A percentile compares a stretch with the other conserved stretches of the same genome.
Conservation (phyloP, 2,797 vertebrate species). For the Trachops cirrhosus region DNA sequence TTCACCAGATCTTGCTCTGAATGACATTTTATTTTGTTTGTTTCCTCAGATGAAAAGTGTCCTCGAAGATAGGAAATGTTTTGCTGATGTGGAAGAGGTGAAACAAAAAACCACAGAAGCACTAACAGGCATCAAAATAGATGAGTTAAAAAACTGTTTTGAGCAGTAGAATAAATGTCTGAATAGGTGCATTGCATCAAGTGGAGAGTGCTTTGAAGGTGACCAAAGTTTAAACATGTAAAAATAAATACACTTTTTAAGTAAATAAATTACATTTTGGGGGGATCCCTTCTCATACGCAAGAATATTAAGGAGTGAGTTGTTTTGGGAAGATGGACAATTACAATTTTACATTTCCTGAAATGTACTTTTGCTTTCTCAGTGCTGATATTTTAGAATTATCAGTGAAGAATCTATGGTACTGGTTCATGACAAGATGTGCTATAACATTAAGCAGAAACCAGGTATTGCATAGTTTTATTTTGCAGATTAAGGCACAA, state of each 20-base stretch:
- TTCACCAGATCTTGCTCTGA: neutral
- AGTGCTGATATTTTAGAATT: neutral
- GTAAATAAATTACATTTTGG: neutral
- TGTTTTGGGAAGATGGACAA: neutral
- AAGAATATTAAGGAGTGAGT: neutral
- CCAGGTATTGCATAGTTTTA: neutral
- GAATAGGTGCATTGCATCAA: neutral
- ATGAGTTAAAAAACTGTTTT: neutral
- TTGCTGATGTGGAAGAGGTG: neutral
- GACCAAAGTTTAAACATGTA: neutral
- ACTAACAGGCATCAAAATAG: neutral
- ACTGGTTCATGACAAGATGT: neutral
- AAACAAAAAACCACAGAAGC: neutral
- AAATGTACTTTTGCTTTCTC: neutral
- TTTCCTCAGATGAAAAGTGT: neutral
- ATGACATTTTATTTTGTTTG: neutral
- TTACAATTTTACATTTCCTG: neutral
- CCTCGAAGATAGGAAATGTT: neutral
- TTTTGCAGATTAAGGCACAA: neutral
- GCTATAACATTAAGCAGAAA: neutral
- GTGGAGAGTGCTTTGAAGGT: neutral
- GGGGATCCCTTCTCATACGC: neutral
- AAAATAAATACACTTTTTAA: neutral
- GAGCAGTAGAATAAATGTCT: neutral
- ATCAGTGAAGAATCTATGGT: neutral